Evolutionary conservation across 2,888 invertebrate genomes (phyloP).

Genomic region (Empis livida): DNA sequence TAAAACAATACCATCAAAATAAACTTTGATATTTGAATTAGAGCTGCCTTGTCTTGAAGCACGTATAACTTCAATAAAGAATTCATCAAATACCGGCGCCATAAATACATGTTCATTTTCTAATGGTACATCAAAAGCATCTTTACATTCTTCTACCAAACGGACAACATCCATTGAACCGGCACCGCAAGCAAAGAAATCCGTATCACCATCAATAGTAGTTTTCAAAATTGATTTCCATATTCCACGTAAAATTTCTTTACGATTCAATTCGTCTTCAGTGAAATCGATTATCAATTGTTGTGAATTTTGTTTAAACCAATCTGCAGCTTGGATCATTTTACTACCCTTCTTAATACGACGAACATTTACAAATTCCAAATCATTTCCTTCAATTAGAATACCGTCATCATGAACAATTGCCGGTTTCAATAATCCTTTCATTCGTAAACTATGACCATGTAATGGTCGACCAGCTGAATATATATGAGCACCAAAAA

Average conservation of each 20-base stretch:
- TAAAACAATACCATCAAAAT: constrained; percentile 61
- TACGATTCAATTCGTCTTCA: constrained; percentile 56
- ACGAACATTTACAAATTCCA: constrained; percentile 60
- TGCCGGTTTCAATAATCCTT: constrained; percentile 46
- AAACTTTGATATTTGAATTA: constrained; percentile 39
- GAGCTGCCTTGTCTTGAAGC: constrained; percentile 48
- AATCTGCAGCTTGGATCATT: constrained; percentile 70
- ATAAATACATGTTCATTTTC: constrained; percentile 88
- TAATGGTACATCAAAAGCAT: constrained; percentile 58
- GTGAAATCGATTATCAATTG: constrained; percentile 48
- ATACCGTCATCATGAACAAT: constrained; percentile 69
- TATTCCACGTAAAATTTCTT: constrained; percentile 49
- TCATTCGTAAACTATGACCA: constrained; percentile 46
- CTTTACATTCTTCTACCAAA: constrained; percentile 84
- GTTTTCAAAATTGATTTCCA: constrained; percentile 78
- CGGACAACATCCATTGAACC: constrained; percentile 93
- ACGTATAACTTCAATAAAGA: constrained; percentile 52
- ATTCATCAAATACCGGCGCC: constrained; percentile 79
- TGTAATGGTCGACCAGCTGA: constrained; percentile 18
- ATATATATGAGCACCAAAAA: constrained; percentile 61
- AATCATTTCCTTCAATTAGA: constrained; percentile 69
- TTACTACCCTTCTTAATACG: constrained; percentile 64
- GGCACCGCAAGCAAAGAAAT: constrained; percentile 92
- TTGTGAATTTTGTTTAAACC: constrained; percentile 47
- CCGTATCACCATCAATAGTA: constrained; percentile 62